Evolutionary conservation across 1,140 invertebrate species (phyloP).

Genomic region (Saccostrea glomerata): DNA sequence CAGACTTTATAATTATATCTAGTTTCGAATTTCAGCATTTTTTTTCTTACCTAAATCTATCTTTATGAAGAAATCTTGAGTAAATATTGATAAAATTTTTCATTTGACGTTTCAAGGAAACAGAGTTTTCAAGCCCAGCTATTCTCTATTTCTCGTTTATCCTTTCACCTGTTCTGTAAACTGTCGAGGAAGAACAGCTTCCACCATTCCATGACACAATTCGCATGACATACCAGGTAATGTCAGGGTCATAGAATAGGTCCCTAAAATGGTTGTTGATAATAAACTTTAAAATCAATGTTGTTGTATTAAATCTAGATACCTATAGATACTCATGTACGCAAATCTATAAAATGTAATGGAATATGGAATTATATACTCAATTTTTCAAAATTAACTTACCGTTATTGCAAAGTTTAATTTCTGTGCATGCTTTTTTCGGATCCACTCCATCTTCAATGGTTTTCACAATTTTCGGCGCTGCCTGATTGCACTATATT

Average conservation of each 20-base stretch:
- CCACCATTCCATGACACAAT: constrained; percentile 19
- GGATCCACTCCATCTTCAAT: constrained; percentile 25
- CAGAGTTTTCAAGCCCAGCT: neutral
- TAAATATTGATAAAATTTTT: neutral
- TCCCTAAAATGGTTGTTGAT: neutral
- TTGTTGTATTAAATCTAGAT: no score
- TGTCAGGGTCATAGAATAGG: neutral
- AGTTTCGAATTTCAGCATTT: neutral
- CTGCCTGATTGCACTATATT: constrained; percentile 7
- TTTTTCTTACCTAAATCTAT: neutral
- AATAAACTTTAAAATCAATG: no score
- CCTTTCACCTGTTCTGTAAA: neutral
- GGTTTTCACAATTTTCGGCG: constrained; percentile 6
- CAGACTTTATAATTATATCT: neutral
- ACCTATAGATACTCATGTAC: no score
- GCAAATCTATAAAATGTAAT: no score
- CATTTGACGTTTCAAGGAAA: neutral
- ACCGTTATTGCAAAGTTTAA: constrained; percentile 32
- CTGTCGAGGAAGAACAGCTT: neutral
- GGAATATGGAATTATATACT: no score
- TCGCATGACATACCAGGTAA: neutral
- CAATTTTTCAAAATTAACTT: neutral
- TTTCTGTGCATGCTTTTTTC: constrained; percentile 35
- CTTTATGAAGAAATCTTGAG: neutral
- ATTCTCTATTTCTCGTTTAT: neutral